Conservation (phyloP, 2,888 invertebrate genomes). For the Drosophila falleni region DNA sequence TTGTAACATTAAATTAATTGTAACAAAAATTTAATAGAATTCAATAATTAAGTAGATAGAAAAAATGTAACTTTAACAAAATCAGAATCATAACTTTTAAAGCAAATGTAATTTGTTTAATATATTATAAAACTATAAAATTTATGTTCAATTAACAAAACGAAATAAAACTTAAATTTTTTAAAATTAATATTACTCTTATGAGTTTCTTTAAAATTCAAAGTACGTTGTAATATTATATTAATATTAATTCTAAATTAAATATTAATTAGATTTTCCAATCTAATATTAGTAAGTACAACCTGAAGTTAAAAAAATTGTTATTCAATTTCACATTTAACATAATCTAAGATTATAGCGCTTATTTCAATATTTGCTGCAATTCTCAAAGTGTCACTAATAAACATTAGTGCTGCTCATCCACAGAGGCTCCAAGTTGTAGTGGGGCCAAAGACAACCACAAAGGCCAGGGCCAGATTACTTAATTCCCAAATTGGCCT, state of each 20-base stretch:
- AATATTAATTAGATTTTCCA: neutral
- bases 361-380: conserved; percentile 48
- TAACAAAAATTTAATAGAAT: no score
- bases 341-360: conserved; percentile 3
- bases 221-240: neutral
- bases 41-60: no score
- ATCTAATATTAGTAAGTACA: neutral
- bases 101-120: no score
- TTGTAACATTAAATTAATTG: neutral
- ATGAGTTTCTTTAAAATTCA: no score
- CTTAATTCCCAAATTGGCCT: conserved; percentile 84
- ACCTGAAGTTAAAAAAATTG: neutral
- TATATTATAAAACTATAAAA: no score
- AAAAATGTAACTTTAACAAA: no score
- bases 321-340: neutral
- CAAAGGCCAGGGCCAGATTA: conserved; percentile 73
- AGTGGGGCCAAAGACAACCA: conserved; percentile 12
- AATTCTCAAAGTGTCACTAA: conserved; percentile 67
- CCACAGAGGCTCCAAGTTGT: conserved; percentile 7
- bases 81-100: neutral
- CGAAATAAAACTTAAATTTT: no score
- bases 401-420: conserved; percentile 60
- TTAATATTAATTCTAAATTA: neutral
- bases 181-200: no score
- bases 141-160: no score